Base-by-base conservation (phyloP, 2,797 vertebrate genomes). In the Bucorvus abyssinicus region DNA sequence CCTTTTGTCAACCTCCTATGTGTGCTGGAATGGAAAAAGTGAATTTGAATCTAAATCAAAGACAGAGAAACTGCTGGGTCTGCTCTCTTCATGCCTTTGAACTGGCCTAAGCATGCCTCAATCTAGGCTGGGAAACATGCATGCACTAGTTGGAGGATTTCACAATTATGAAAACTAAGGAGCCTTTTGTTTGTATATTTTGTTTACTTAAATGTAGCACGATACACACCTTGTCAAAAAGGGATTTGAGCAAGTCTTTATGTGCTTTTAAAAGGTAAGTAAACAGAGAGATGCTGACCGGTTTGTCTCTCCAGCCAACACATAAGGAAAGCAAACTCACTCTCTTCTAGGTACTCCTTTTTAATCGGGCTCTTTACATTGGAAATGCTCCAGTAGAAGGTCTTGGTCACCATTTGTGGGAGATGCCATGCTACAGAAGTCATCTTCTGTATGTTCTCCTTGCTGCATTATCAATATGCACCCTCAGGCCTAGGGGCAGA, bases 71-170 rank as follows among this genome's bases (percentile, higher is more conserved):
- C 36, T 95, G 84, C 90, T 93, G 79, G 79, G 27, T 95, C 86
- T 92, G 83, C 89, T 90, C 65, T 77, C 68, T 90, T 20, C 77
- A 3, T 65, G 77, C 60, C 89, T 96, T 95, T 94, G 96, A 95
- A 96, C 92, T 22, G 32, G 96, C 83, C 90, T 89, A 96, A 96
- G 87, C 96, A 94, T 93, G 96, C 69, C 91, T 61, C 42, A 70
- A 38, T 77, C 59, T 50, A 79, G 73, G 53, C 49, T 84, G 59
- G 77, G 53, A 84, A 94, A 93, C 87, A 0, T 91, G 94, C 60
- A 89, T 27, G 52, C 61, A 92, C 95, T 94, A 52, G 96, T 89
- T 77, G 24, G 53, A 94, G 90, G 64, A 96, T 97, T 96, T 94
- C 93, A 94, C 85, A 94, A 38, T 63, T 67, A 80, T n/a, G 55